A percentile compares a stretch with the other conserved stretches of the same genome.
Conservation (phyloP, 2,888 invertebrate species). For the Eumerus sabulonum region DNA sequence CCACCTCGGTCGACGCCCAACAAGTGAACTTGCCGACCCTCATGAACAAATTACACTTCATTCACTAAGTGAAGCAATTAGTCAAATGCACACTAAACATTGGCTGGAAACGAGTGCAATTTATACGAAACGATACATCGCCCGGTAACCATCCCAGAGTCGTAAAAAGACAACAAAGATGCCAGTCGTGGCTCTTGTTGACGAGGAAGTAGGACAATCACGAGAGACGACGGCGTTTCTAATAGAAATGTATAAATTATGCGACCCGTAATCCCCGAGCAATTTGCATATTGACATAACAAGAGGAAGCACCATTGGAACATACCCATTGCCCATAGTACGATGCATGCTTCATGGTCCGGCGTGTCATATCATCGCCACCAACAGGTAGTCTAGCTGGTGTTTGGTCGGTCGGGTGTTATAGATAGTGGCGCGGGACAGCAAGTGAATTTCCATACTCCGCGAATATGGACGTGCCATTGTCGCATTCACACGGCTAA, state of each 20-base stretch:
- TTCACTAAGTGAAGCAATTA: constrained; percentile 4
- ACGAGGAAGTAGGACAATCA: constrained; percentile 5
- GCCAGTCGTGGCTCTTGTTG: background rate
- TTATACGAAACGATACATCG: background rate
- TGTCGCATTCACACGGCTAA: background rate
- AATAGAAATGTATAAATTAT: background rate
- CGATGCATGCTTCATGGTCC: no score
- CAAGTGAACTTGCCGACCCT: background rate
- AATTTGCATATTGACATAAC: constrained; percentile 10
- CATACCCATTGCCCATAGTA: no score
- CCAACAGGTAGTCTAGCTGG: no score
- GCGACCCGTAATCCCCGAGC: constrained; percentile 3
- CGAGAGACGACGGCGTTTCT: no score
- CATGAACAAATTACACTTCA: constrained; percentile 1
- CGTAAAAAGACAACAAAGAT: background rate
- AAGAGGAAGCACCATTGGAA: background rate
- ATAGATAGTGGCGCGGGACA: no score
- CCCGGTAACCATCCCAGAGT: background rate
- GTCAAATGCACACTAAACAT: background rate
- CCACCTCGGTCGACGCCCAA: no score
- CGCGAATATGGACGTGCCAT: background rate
- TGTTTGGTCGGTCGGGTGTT: no score
- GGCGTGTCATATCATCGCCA: no score
- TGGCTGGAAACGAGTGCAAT: background rate
- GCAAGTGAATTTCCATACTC: no score